These are phyloP conservation scores for Pseudobourletiella spinata DNA, from an alignment of 1,140 invertebrate genomes.

Conservation along the genomic window DNA sequence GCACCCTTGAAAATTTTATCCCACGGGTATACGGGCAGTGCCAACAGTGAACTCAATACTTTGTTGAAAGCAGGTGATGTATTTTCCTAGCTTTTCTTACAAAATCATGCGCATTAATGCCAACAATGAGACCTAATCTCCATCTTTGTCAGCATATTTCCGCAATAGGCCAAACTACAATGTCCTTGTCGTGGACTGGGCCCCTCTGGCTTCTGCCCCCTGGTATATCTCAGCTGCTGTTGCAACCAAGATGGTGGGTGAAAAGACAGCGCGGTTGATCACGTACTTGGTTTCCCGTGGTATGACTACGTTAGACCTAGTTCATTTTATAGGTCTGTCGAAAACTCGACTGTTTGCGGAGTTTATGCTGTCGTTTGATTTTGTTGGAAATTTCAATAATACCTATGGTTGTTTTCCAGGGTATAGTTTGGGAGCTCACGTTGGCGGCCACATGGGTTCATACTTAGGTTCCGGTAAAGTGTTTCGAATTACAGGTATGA, in stretches of 20 bases:
- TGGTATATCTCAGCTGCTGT: constrained; percentile 24
- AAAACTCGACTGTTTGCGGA: too few species aligned
- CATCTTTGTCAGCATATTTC: constrained; percentile 16
- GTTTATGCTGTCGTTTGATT: too few species aligned
- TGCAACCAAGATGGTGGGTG: constrained; percentile 15
- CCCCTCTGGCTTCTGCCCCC: constrained; percentile 21
- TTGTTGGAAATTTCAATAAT: not conserved
- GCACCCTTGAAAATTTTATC: constrained; percentile 27
- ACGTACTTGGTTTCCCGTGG: not conserved
- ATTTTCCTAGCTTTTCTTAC: not conserved
- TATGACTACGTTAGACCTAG: not conserved
- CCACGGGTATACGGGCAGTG: constrained; percentile 19
- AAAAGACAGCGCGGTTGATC: not conserved
- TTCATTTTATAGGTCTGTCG: constrained; percentile 16
- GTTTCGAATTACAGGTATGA: constrained; percentile 15
- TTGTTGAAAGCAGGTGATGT: not conserved
- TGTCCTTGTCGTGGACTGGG: too few species aligned
- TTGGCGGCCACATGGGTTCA: constrained; percentile 4
- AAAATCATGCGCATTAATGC: not conserved
- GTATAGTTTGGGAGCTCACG: constrained; percentile 13
- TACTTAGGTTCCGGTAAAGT: constrained; percentile 13
- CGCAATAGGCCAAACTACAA: constrained; percentile 5
- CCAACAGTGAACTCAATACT: not conserved
- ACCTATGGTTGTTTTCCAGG: not conserved
- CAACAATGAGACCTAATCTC: not conserved